A percentile compares a stretch with the other conserved stretches of the same genome.
phyloP scores from a whole-genome alignment of 2,888 invertebrate species.

The Philaethria dido region DNA sequence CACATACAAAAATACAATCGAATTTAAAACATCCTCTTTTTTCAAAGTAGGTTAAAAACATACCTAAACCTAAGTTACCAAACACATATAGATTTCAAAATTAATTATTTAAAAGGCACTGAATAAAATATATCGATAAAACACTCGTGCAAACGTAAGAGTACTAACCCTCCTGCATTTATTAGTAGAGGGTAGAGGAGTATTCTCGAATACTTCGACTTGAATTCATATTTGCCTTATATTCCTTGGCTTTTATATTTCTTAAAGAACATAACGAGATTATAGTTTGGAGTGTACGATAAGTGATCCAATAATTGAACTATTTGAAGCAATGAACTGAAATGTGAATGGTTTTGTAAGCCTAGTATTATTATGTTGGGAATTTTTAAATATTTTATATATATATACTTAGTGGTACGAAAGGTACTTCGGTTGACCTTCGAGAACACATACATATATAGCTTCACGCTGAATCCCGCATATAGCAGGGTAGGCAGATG shows the following conservation, averaged over 20 bases:
- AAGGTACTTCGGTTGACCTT: too few species aligned
- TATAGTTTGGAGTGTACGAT: slow-evolving; percentile 15
- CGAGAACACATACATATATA: too few species aligned
- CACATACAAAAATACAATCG: too few species aligned
- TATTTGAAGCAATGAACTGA: slow-evolving; percentile 6
- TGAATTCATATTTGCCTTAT: slow-evolving; percentile 27
- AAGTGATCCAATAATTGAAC: slow-evolving; percentile 23
- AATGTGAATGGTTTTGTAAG: not conserved
- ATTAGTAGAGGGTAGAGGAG: slow-evolving; percentile 47
- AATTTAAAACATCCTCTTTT: too few species aligned
- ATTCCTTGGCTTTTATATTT: slow-evolving; percentile 13
- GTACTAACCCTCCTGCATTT: slow-evolving; percentile 56
- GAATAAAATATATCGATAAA: slow-evolving; percentile 68
- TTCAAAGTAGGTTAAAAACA: too few species aligned
- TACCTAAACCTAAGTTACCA: not conserved
- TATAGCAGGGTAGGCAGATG: too few species aligned
- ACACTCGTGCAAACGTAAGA: slow-evolving; percentile 55
- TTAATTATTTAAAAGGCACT: slow-evolving; percentile 44
- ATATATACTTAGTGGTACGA: not conserved
- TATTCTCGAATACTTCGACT: slow-evolving; percentile 47
- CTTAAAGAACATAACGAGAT: slow-evolving; percentile 15
- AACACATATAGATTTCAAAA: slow-evolving; percentile 25
- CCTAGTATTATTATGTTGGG: not conserved
- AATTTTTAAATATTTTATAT: not conserved
- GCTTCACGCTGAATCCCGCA: too few species aligned